Evolutionary conservation across 2,888 invertebrate species (phyloP), one percentile per base, ranked within the genome.

Genomic region (Apamea anceps): DNA sequence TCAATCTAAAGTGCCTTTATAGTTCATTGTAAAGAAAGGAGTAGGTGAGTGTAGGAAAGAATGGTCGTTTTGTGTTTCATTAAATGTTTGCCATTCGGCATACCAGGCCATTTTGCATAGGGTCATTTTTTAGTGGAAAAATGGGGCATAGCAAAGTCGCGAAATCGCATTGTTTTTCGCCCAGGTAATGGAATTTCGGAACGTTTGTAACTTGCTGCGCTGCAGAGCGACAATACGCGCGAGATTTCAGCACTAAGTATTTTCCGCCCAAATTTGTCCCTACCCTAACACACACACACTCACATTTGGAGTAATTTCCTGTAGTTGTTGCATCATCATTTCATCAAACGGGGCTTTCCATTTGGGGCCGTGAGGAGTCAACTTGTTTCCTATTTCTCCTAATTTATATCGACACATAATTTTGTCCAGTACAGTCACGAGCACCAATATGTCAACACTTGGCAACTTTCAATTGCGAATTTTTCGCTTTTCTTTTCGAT

Each of bases 261-360:
- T 70, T 60, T 32, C 8, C 8, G 2, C 8, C 5, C 15, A 6
- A 0, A 45, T 77, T 28, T n/a, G 8, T 45, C 12, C 28, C 13
- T 57, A 25, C 1, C 13, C 15, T 51, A 32, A 32, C 1, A 32
- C 32, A 1, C 32, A 1, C 2, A 32, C 60, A 37, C 37, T 57
- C 18, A 32, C 13, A 4, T 65, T 42, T 42, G 10, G 15, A 80
- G 42, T 13, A 32, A 80, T 68, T 68, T 70, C 28, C 62, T 48
- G 1, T 28, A 68, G 13, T 62, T 62, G 10, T 80, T 81, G 68
- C 74, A 74, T 68, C 73, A 54, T n/a, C n/a, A n/a, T n/a, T n/a
- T n/a, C n/a, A n/a, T 45, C 4, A 18, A 48, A 28, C 7, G 15
- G 15, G 18, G 13, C 48, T 62, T 71, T 15, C 66, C 1, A 72